These are phyloP conservation scores for Oncorhynchus kisutch DNA, from an alignment of 2,113 vertebrate species.

Conservation along the genomic window DNA sequence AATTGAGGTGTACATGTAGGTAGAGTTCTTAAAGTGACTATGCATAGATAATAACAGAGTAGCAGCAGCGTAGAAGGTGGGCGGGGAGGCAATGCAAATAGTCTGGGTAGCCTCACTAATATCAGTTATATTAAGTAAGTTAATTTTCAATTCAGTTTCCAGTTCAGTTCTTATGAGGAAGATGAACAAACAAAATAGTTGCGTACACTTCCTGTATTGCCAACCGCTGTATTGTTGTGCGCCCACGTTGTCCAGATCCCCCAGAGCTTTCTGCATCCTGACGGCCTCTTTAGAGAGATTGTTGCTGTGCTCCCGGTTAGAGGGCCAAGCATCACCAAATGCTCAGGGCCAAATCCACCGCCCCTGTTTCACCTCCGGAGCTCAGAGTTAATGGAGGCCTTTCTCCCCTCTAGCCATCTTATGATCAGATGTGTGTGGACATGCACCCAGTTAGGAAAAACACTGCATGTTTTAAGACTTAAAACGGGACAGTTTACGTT, in stretches of 20 bases:
- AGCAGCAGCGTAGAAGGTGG: too few relatives aligned
- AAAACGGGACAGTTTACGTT: too few relatives aligned
- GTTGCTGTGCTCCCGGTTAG: slow-evolving; percentile 29
- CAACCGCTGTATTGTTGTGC: slow-evolving; percentile 9
- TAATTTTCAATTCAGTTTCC: too few relatives aligned
- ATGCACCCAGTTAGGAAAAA: slow-evolving; percentile 40
- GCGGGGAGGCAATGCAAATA: too few relatives aligned
- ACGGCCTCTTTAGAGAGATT: slow-evolving; percentile 19
- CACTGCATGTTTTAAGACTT: neutral
- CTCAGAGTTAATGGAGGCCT: slow-evolving; percentile 37
- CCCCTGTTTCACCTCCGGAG: slow-evolving; percentile 24
- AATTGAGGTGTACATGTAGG: too few relatives aligned
- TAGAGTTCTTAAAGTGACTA: too few relatives aligned
- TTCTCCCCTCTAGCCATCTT: slow-evolving; percentile 43
- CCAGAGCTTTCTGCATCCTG: neutral
- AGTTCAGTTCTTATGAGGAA: too few relatives aligned
- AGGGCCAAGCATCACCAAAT: slow-evolving; percentile 43
- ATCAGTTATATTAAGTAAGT: too few relatives aligned
- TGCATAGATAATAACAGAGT: too few relatives aligned
- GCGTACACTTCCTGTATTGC: neutral
- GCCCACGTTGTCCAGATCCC: slow-evolving; percentile 14
- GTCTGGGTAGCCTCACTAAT: too few relatives aligned
- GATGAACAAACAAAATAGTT: too few relatives aligned
- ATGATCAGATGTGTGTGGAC: slow-evolving; percentile 53
- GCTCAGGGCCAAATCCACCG: slow-evolving; percentile 4